phyloP scores from a whole-genome alignment of 2,888 invertebrate genomes.

The Phasia obesa region DNA sequence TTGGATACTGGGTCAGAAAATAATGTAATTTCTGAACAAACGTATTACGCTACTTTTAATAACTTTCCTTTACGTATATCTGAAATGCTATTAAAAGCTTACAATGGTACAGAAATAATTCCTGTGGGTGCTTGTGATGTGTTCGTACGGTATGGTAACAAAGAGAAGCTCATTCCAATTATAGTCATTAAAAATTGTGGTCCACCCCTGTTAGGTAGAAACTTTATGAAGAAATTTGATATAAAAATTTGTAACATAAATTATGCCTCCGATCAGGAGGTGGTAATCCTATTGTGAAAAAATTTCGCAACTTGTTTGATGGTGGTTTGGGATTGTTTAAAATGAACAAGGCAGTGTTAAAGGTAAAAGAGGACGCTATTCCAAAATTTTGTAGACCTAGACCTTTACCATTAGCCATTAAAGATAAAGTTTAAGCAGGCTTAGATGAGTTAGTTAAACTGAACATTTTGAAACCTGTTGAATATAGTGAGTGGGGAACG shows the following conservation, averaged over 20 bases:
- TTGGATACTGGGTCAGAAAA: conserved; percentile 65
- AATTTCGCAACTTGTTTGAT: conserved; percentile 51
- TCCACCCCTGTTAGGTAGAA: conserved; percentile 64
- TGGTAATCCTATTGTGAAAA: conserved; percentile 31
- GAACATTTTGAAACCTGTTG: conserved; percentile 58
- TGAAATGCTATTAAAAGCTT: conserved; percentile 50
- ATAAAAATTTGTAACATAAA: conserved; percentile 53
- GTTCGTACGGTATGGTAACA: conserved; percentile 29
- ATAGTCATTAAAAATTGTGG: conserved; percentile 61
- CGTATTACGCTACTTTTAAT: conserved; percentile 32
- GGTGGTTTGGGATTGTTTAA: conserved; percentile 61
- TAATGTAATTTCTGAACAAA: conserved; percentile 58
- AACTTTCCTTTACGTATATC: conserved; percentile 29
- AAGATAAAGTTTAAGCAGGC: conserved; percentile 49
- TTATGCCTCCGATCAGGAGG: conserved; percentile 26
- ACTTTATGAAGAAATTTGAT: conserved; percentile 60
- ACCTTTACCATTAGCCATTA: conserved; percentile 51
- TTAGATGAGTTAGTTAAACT: conserved; percentile 54
- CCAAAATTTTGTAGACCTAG: conserved; percentile 63
- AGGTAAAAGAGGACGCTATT: conserved; percentile 56
- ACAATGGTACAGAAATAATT: conserved; percentile 54
- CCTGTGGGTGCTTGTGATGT: conserved; percentile 59
- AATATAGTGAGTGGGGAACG: conserved; percentile 74
- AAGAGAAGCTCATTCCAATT: conserved; percentile 39
- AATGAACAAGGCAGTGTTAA: conserved; percentile 52